Percentiles rank a stretch among this genome's conserved stretches.
Conservation (phyloP, 1,140 invertebrate species). For the Drosophila miranda region DNA sequence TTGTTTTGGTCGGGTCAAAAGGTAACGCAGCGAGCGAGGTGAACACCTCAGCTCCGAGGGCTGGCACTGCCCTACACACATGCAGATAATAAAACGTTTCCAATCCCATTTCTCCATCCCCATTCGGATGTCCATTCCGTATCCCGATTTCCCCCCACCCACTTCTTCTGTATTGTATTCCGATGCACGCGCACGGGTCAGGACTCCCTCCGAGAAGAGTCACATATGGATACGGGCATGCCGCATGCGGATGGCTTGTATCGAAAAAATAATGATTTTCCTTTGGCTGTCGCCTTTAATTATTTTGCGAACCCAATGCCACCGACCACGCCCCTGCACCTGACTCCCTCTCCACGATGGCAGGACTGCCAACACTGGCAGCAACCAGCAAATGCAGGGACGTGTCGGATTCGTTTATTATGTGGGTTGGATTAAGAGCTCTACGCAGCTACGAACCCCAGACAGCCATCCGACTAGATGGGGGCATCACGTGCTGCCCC, state of each 20-base stretch:
- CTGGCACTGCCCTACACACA: slow-evolving; percentile 1
- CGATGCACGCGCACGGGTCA: slow-evolving; percentile 7
- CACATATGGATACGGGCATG: slow-evolving; percentile 1
- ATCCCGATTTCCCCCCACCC: too few species aligned
- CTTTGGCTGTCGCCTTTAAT: slow-evolving; percentile 41
- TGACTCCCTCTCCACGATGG: too few species aligned
- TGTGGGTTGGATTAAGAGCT: slow-evolving; percentile 59
- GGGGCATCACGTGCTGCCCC: slow-evolving; percentile 33
- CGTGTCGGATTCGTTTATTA: slow-evolving; percentile 59
- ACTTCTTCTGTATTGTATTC: not conserved
- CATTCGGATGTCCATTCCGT: too few species aligned
- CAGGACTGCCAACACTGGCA: slow-evolving; percentile 12
- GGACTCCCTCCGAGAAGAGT: too few species aligned
- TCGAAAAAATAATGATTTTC: slow-evolving; percentile 44
- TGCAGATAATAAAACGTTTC: slow-evolving; percentile 23
- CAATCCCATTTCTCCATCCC: not conserved
- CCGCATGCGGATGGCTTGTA: slow-evolving; percentile 15
- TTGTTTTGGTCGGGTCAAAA: slow-evolving; percentile 47
- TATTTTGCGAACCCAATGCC: slow-evolving; percentile 30
- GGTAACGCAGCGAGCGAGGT: slow-evolving; percentile 16
- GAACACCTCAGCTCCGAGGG: not conserved
- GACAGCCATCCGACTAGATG: slow-evolving; percentile 30
- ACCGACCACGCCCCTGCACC: not conserved
- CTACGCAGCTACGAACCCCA: slow-evolving; percentile 13
- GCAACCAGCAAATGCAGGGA: slow-evolving; percentile 47